A percentile compares a stretch with the other conserved stretches of the same genome.
phyloP scores from a whole-genome alignment of 1,140 invertebrate species.

The Glomeris maerens region DNA sequence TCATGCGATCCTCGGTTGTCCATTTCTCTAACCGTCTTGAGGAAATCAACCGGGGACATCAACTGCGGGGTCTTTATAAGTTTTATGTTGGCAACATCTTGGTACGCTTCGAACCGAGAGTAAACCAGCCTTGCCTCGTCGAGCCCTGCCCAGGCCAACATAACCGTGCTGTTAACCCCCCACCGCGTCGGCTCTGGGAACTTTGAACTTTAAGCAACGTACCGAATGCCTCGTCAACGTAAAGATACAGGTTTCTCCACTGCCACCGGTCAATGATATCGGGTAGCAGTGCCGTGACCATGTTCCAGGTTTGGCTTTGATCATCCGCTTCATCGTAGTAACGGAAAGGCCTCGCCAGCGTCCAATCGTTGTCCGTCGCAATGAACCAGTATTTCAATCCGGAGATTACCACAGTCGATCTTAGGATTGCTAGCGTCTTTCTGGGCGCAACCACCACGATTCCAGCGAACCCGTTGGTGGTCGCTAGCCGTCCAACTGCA shows the following conservation, averaged over 20 bases:
- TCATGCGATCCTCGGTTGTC: background rate
- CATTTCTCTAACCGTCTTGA: background rate
- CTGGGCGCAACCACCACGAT: no score
- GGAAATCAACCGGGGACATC: background rate
- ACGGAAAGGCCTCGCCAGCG: no score
- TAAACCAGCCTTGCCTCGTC: background rate
- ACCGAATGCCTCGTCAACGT: constrained; percentile 1
- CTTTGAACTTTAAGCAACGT: background rate
- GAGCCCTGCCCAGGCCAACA: background rate
- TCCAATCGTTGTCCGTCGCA: no score
- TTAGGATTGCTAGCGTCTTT: no score
- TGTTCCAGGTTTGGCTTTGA: background rate
- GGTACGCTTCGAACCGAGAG: background rate
- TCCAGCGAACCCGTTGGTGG: no score
- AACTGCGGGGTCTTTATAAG: background rate
- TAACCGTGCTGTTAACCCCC: background rate
- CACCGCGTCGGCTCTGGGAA: no score
- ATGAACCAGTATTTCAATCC: no score
- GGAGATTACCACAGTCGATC: no score
- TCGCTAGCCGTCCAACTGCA: no score
- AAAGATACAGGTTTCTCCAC: constrained; percentile 3
- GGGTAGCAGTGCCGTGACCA: background rate
- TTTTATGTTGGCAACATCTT: constrained; percentile 1
- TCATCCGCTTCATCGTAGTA: constrained; percentile 1
- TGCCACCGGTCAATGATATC: constrained; percentile 1